Percentiles rank a stretch among this genome's conserved stretches.
These are phyloP conservation scores for Rhodinocichla rosea DNA, from an alignment of 2,113 vertebrate genomes.

Conservation along the genomic window DNA sequence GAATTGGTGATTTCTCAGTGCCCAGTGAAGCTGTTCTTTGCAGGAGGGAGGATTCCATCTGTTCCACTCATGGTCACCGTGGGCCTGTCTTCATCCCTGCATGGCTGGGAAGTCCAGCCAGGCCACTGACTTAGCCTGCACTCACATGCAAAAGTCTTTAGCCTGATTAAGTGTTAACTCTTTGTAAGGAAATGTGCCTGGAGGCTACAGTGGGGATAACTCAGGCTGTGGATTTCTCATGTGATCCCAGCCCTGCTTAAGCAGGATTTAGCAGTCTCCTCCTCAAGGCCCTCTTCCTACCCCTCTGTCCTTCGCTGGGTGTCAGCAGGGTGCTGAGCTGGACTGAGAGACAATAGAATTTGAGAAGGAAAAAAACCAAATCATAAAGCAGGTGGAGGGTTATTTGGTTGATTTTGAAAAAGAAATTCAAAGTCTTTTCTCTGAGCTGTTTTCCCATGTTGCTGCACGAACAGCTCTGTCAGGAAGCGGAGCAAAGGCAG, in stretches of 20 bases:
- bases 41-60: background rate
- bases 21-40: background rate
- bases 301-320: background rate
- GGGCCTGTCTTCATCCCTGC: background rate
- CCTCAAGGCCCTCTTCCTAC: background rate
- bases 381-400: background rate
- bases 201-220: background rate
- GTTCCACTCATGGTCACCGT: background rate
- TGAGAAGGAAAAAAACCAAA: background rate
- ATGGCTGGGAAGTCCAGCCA: background rate
- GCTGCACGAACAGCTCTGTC: background rate
- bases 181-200: background rate
- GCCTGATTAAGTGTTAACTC: background rate
- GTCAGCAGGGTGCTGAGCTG: background rate
- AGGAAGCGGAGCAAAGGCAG: background rate
- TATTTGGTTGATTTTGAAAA: background rate
- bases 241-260: background rate
- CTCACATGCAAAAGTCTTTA: background rate
- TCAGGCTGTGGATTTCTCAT: background rate
- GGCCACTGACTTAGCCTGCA: background rate
- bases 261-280: background rate
- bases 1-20: background rate
- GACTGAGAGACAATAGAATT: background rate
- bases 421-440: background rate
- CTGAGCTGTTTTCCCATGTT: fast-evolving